phyloP scores from a whole-genome alignment of 1,140 invertebrate genomes.

The Brachionus plicatilis region DNA sequence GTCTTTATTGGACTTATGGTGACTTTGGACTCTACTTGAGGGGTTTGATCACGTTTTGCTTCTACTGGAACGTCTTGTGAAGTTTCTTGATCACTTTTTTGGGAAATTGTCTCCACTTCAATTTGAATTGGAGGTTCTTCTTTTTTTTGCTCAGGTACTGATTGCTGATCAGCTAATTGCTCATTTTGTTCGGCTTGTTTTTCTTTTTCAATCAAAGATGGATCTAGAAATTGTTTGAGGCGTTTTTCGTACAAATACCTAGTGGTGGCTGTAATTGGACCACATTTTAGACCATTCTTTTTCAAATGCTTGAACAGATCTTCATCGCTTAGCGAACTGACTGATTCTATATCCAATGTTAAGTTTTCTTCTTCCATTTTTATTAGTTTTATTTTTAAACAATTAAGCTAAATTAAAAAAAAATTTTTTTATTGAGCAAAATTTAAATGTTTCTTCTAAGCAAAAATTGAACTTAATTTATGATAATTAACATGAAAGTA shows the following conservation, averaged over 20 bases:
- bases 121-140: background rate
- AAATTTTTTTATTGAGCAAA: background rate
- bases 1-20: background rate
- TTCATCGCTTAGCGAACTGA: slow-evolving; percentile 13
- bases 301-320: slow-evolving; percentile 1
- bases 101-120: background rate
- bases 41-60: background rate
- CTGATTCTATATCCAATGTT: background rate
- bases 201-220: background rate
- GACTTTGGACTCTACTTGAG: background rate
- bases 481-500: background rate
- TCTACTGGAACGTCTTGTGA: background rate
- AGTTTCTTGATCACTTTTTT: background rate
- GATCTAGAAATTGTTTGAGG: background rate
- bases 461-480: background rate
- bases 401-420: background rate
- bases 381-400: background rate
- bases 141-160: background rate
- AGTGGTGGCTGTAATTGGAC: slow-evolving; percentile 3
- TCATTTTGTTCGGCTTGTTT: background rate
- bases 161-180: background rate
- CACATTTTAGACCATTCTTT: slow-evolving; percentile 5
- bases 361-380: background rate
- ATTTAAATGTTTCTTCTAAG: background rate
- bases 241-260: slow-evolving; percentile 17